These are phyloP conservation scores for Pantala flavescens DNA, from an alignment of 1,140 invertebrate genomes.

Conservation along the genomic window DNA sequence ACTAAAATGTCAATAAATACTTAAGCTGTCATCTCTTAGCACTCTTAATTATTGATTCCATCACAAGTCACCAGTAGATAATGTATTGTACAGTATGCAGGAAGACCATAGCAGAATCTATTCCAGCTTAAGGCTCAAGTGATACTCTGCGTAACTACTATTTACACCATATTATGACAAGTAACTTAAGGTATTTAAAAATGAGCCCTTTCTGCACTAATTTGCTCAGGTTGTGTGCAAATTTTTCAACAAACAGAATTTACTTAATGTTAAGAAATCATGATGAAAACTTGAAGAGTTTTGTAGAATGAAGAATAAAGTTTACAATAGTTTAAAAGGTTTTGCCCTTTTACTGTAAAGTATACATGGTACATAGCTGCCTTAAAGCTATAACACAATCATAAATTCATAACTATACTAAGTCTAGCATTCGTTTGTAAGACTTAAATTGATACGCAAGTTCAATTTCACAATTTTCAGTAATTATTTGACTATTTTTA, in stretches of 20 bases:
- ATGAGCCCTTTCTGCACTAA: too few species aligned
- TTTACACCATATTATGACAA: not conserved
- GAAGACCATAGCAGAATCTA: constrained; percentile 5
- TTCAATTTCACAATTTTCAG: too few species aligned
- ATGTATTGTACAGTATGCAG: not conserved
- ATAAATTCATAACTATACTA: too few species aligned
- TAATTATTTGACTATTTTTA: too few species aligned
- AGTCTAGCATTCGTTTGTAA: too few species aligned
- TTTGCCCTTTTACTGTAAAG: not conserved
- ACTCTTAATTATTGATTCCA: constrained; percentile 1
- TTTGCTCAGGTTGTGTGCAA: too few species aligned
- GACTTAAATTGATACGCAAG: too few species aligned
- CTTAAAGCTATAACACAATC: not conserved
- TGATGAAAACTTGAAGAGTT: too few species aligned
- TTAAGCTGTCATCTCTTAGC: not conserved
- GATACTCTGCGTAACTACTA: not conserved
- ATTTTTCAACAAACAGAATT: not conserved
- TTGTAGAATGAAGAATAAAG: too few species aligned
- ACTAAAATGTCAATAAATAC: not conserved
- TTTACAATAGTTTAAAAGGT: not conserved
- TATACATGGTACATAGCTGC: constrained; percentile 9
- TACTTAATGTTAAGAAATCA: not conserved
- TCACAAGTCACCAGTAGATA: not conserved
- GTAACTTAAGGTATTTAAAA: not conserved
- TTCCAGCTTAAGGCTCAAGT: not conserved